phyloP scores from a whole-genome alignment of 2,797 vertebrate genomes.

The Emys orbicularis region DNA sequence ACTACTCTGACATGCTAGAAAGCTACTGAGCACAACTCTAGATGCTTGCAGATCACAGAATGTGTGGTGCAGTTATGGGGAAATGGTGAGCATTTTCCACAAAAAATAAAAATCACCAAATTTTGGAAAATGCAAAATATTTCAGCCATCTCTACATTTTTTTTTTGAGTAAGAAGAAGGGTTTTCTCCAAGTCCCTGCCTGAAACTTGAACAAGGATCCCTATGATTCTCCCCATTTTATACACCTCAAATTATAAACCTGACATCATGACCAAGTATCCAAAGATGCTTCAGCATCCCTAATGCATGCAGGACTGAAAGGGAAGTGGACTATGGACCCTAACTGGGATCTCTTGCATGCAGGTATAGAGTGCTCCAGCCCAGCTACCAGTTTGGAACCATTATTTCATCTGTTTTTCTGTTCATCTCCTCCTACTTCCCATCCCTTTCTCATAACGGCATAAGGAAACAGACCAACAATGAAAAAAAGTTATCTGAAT shows the following conservation, averaged over 20 bases:
- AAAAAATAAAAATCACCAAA: neutral
- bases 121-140: neutral
- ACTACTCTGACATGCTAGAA: neutral
- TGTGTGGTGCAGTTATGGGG: neutral
- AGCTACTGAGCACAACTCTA: neutral
- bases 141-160: neutral
- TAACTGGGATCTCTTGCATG: neutral
- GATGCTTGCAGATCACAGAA: slow-evolving; percentile 28
- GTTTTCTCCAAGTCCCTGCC: neutral
- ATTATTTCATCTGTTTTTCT: neutral
- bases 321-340: neutral
- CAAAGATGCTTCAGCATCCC: neutral
- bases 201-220: neutral
- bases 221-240: rapidly evolving
- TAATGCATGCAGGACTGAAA: neutral
- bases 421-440: neutral
- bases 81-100: neutral
- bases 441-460: neutral
- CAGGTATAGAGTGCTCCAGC: neutral
- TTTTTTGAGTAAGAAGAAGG: neutral
- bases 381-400: neutral
- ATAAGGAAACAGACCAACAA: neutral
- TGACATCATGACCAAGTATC: neutral
- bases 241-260: neutral
- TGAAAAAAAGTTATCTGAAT: neutral